Base-by-base conservation (phyloP, 2,888 invertebrate species). In the Hyalella azteca region DNA sequence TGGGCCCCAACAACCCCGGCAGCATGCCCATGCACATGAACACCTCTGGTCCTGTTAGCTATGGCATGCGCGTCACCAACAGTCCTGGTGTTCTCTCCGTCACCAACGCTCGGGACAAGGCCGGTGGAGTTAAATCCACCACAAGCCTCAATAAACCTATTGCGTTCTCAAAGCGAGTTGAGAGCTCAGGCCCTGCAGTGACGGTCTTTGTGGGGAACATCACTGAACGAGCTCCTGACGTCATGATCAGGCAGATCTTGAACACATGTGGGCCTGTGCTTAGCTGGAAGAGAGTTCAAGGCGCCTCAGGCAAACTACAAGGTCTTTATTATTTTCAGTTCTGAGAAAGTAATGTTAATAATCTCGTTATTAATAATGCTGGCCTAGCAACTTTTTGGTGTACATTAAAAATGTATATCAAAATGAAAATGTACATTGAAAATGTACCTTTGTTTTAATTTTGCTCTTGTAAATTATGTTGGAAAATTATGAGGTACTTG, bases 121-220 rank as follows among this genome's bases (percentile, higher is more conserved):
- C 75, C 7, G 19, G 19, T 1, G 59, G 59, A n/a, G 75, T 75
- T 26, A 75, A 45, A 45, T 66, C 66, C 5, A 66, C 66, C 7
- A 66, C 66, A 15, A 66, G 66, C 36, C 40, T 48, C 40, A 80
- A 81, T 59, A 83, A 84, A 50, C 82, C 82, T 5, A 82, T 82
- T 3, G 82, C 79, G 29, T 84, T 80, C 50, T 84, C 84, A 7
- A 82, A 84, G 50, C 41, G 84, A 22, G 39, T 84, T 19, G 85
- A 85, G 81, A 81, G 85, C 19, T 79, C 88, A 82, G 95, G 96
- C 0, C 97, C 97, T 0, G 93, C 96, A 0, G 96, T 98, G 48
- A 98, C 98, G 0, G 97, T 98, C 2, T 98, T 98, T 90, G 95
- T 98, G 76, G 98, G 98, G 73, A 98, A 97, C 88, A 97, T 99